A percentile compares a stretch with the other conserved stretches of the same genome.
Evolutionary conservation across 2,888 invertebrate species (phyloP).

Genomic region (Tipula confusa): DNA sequence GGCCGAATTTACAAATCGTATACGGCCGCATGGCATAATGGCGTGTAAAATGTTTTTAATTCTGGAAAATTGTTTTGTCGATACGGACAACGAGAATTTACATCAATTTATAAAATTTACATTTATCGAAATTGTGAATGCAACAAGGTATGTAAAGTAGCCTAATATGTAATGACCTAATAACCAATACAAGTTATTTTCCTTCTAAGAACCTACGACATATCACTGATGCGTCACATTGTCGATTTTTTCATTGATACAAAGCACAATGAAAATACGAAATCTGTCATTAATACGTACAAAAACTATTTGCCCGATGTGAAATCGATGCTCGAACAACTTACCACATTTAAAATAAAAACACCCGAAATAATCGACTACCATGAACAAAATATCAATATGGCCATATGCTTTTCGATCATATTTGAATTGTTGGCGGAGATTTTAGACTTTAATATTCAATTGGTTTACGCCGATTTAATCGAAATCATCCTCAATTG

Average conservation of each 20-base stretch:
- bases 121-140: conserved; percentile 34
- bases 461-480: conserved; percentile 35
- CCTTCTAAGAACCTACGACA: background rate
- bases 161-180: too few relatives aligned
- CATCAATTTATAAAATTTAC: conserved; percentile 35
- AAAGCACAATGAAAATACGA: conserved; percentile 32
- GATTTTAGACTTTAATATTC: background rate
- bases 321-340: background rate
- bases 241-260: conserved; percentile 35
- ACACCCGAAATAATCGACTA: background rate
- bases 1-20: conserved; percentile 32
- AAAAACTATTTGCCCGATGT: conserved; percentile 33
- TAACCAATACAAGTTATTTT: too few relatives aligned
- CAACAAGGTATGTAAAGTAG: conserved; percentile 32
- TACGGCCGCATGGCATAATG: conserved; percentile 32
- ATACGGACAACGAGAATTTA: conserved; percentile 32
- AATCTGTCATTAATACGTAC: conserved; percentile 33
- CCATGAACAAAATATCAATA: conserved; percentile 33
- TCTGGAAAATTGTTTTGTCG: conserved; percentile 34
- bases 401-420: background rate
- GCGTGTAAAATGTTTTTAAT: conserved; percentile 35
- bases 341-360: background rate
- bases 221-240: conserved; percentile 33
- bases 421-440: background rate
- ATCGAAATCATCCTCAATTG: conserved; percentile 38